Evolutionary conservation across 2,797 vertebrate genomes (phyloP), one percentile per base, ranked within the genome.

Genomic region (Hydrocynus forskahlii): DNA sequence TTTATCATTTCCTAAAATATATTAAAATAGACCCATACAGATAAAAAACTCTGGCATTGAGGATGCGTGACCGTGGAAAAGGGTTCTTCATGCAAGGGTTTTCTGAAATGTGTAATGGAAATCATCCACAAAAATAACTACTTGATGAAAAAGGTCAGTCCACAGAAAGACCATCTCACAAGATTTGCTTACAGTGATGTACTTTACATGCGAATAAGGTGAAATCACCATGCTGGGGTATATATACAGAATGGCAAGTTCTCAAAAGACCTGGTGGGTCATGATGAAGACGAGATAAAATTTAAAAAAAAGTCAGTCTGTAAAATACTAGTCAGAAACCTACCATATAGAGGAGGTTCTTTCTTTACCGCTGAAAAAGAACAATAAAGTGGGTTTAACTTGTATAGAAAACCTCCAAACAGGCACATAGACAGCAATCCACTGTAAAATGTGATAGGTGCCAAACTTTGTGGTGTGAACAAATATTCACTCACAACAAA

Each of bases 291-390:
- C 40, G 38, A 75, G 73, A 82, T 29, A 21, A 67, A 54, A 60
- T 50, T 57, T 29, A 75, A 75, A 71, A 25, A 66, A 43, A 77
- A 64, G 63, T 50, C 78, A 70, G 25, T 74, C 70, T 72, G 48
- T 67, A 79, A 78, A 86, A 59, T 81, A 83, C 83, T 68, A 78
- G 73, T 83, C 79, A 91, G 88, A 92, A 90, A 95, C 95, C 93
- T 95, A 95, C 94, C 94, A 93, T 94, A 93, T 88, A 93, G 88
- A 86, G 92, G 90, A 86, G 93, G 92, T 14, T 94, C 93, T 93
- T 91, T 95, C 93, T 91, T 95, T 90, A 94, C 68, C 87, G 92
- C 95, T 95, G 94, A 89, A 95, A 94, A 90, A 95, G 90, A 94
- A 89, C 76, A 88, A 90, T 90, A 89, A 91, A 87, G 89, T 86